These are phyloP conservation scores for Erynnis tages DNA, from an alignment of 2,888 invertebrate genomes.

Conservation along the genomic window DNA sequence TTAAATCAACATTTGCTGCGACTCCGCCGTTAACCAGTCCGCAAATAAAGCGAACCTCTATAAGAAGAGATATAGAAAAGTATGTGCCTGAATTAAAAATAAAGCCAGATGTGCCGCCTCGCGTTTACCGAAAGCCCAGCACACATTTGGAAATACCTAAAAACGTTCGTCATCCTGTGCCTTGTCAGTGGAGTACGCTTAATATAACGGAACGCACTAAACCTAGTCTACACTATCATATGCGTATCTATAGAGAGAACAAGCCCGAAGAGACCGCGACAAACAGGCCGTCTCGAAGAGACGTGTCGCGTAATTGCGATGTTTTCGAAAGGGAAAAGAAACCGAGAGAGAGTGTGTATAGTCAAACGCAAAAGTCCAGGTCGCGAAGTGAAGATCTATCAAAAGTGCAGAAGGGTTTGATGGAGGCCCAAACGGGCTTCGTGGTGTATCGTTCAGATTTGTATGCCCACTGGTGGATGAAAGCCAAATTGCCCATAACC, in stretches of 20 bases:
- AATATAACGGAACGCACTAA: slow-evolving; percentile 73
- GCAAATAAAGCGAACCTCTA: slow-evolving; percentile 76
- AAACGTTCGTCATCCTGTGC: slow-evolving; percentile 66
- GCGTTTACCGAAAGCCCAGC: slow-evolving; percentile 71
- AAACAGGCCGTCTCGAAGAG: slow-evolving; percentile 54
- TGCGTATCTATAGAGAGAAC: slow-evolving; percentile 75
- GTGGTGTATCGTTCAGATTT: slow-evolving; percentile 90
- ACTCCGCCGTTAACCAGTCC: slow-evolving; percentile 69
- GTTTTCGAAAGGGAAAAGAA: slow-evolving; percentile 51
- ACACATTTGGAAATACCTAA: slow-evolving; percentile 72
- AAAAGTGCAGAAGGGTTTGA: slow-evolving; percentile 67
- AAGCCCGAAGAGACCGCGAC: slow-evolving; percentile 45
- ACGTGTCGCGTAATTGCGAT: slow-evolving; percentile 62
- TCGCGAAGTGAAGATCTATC: slow-evolving; percentile 75
- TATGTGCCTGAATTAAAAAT: slow-evolving; percentile 68
- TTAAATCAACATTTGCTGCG: slow-evolving; percentile 75
- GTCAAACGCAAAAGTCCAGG: slow-evolving; percentile 56
- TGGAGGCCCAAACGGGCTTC: slow-evolving; percentile 67
- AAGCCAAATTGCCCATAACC: slow-evolving; percentile 88
- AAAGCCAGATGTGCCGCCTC: slow-evolving; percentile 73
- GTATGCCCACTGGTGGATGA: slow-evolving; percentile 97
- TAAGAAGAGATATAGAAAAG: slow-evolving; percentile 64
- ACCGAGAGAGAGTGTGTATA: slow-evolving; percentile 40
- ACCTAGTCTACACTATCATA: slow-evolving; percentile 76
- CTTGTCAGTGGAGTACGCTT: slow-evolving; percentile 75